Percentiles rank a stretch among this genome's conserved stretches.
These are phyloP conservation scores for Mylabris sibirica DNA, from an alignment of 2,888 invertebrate species.

Conservation along the genomic window DNA sequence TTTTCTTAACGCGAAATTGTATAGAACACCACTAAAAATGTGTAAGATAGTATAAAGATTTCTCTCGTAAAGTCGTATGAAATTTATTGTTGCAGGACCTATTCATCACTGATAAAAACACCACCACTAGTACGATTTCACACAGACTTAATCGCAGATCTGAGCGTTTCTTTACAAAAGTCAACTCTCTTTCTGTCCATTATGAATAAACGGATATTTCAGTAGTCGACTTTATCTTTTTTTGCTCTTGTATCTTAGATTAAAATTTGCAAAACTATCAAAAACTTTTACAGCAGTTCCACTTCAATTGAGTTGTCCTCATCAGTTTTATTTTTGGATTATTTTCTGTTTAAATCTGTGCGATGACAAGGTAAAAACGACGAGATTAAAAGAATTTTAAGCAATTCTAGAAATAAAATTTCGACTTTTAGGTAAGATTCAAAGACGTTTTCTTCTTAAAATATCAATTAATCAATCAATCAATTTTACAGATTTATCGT, in stretches of 20 bases:
- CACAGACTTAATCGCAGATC: slow-evolving; percentile 1
- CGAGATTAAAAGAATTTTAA: no score
- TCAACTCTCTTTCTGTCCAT: not conserved
- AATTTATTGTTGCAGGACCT: slow-evolving; percentile 16
- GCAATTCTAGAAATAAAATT: no score
- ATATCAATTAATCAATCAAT: no score
- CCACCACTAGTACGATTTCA: slow-evolving; percentile 4
- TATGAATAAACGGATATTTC: slow-evolving; percentile 9
- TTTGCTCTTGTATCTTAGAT: not conserved
- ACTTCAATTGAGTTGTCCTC: no score
- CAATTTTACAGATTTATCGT: no score
- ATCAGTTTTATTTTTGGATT: no score
- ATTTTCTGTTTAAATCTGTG: no score
- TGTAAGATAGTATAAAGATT: not conserved
- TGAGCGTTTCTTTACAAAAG: slow-evolving; percentile 6
- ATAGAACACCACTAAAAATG: not conserved
- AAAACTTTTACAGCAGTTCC: not conserved
- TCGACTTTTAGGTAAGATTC: no score
- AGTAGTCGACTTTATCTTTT: not conserved
- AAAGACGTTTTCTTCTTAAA: no score
- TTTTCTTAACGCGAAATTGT: not conserved
- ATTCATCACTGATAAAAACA: slow-evolving; percentile 18
- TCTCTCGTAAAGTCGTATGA: slow-evolving; percentile 1
- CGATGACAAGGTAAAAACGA: no score
- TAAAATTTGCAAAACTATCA: not conserved